Conservation (phyloP, 2,888 invertebrate genomes). For the Diarsia rubi region DNA sequence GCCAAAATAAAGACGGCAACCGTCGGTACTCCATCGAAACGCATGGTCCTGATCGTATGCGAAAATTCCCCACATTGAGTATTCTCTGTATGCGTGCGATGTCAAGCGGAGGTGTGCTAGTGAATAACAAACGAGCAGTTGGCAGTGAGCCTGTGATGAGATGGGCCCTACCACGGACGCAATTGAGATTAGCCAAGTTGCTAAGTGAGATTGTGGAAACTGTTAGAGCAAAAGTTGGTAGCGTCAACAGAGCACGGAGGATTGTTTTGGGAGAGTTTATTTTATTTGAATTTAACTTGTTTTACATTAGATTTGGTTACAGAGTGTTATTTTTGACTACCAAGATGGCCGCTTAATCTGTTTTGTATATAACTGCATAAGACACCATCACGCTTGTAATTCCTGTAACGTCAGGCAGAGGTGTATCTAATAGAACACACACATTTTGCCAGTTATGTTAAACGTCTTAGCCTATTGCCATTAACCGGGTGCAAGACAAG, state of each 20-base stretch:
- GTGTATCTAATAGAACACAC: too few species aligned
- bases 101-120: slow-evolving; percentile 80
- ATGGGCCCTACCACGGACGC: slow-evolving; percentile 68
- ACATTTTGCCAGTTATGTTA: too few species aligned
- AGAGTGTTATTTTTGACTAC: background rate
- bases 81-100: slow-evolving; percentile 84
- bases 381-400: too few species aligned
- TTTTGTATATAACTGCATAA: too few species aligned
- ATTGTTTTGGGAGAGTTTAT: slow-evolving; percentile 25
- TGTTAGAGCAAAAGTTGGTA: slow-evolving; percentile 42
- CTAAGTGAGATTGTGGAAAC: slow-evolving; percentile 52
- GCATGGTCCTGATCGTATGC: slow-evolving; percentile 72
- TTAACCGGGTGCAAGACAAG: too few species aligned
- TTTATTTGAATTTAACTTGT: slow-evolving; percentile 14
- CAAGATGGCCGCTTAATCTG: background rate
- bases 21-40: slow-evolving; percentile 60
- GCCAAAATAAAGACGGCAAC: slow-evolving; percentile 67
- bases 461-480: too few species aligned
- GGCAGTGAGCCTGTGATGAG: slow-evolving; percentile 82
- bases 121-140: slow-evolving; percentile 87
- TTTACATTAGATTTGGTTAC: slow-evolving; percentile 8
- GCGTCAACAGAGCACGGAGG: slow-evolving; percentile 10
- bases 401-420: too few species aligned
- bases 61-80: slow-evolving; percentile 88
- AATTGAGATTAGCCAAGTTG: slow-evolving; percentile 49